These are phyloP conservation scores for Pipa parva DNA, from an alignment of 2,113 vertebrate species.

Conservation along the genomic window DNA sequence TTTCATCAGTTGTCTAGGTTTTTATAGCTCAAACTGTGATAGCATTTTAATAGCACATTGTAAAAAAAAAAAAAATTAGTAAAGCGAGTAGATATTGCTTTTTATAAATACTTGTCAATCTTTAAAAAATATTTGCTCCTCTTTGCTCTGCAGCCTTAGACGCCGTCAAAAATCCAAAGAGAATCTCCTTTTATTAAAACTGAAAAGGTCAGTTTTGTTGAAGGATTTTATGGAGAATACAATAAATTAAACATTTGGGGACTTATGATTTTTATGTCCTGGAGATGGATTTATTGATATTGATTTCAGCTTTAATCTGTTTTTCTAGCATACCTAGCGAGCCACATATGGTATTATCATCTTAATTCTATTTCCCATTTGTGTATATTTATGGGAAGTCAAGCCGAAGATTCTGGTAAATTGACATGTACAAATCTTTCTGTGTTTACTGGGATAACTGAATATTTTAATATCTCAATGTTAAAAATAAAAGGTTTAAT, in stretches of 20 bases:
- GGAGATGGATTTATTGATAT: constrained; percentile 32
- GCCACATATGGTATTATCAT: constrained; percentile 9
- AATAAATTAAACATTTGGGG: constrained; percentile 60
- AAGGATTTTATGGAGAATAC: constrained; percentile 66
- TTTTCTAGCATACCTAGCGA: constrained; percentile 28
- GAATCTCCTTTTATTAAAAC: constrained; percentile 69
- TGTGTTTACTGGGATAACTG: constrained; percentile 1
- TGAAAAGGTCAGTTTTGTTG: constrained; percentile 71
- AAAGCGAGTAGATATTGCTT: too few relatives aligned
- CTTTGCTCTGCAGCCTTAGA: constrained; percentile 53
- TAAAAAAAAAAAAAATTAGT: too few relatives aligned
- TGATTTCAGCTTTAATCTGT: constrained; percentile 46
- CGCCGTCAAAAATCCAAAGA: constrained; percentile 57
- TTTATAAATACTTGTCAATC: neutral
- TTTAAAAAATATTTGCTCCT: constrained; percentile 25
- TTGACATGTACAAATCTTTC: neutral
- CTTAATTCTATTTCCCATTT: constrained; percentile 35
- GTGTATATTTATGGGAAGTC: constrained; percentile 9
- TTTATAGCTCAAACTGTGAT: too few relatives aligned
- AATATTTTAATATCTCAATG: neutral
- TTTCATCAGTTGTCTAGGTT: too few relatives aligned
- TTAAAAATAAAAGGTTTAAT: too few relatives aligned
- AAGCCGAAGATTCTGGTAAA: constrained; percentile 4
- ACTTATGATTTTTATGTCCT: constrained; percentile 47
- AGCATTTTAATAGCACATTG: too few relatives aligned